Percentiles rank a stretch among this genome's conserved stretches.
These are phyloP conservation scores for Norana najaformis DNA, from an alignment of 2,888 invertebrate species.

Conservation along the genomic window DNA sequence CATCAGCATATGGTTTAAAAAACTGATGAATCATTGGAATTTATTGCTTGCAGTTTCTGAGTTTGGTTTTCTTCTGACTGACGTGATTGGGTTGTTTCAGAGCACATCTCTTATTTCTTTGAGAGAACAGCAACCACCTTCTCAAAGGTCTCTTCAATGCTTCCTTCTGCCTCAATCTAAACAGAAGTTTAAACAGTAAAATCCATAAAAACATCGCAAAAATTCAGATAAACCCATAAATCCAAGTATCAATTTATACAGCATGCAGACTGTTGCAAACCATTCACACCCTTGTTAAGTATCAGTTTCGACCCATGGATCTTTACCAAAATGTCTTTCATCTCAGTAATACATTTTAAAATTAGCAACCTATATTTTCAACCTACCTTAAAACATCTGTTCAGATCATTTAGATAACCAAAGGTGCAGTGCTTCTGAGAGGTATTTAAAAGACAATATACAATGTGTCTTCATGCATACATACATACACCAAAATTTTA, in stretches of 20 bases:
- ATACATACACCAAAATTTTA: no score
- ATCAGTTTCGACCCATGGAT: no score
- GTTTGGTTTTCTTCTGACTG: background rate
- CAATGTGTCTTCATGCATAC: no score
- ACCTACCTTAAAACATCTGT: no score
- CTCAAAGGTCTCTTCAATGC: conserved; percentile 76
- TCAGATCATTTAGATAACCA: no score
- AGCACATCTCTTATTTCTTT: background rate
- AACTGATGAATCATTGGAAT: background rate
- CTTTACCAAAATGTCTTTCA: no score
- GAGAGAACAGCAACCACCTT: conserved; percentile 64
- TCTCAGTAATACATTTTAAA: background rate
- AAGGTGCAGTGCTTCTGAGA: no score
- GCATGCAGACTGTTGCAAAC: no score
- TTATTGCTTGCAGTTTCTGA: conserved; percentile 13
- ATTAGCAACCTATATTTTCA: no score
- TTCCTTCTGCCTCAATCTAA: conserved; percentile 80
- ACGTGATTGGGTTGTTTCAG: background rate
- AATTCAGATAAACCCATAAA: background rate
- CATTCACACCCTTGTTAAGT: no score
- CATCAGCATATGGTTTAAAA: background rate
- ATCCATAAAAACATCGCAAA: background rate
- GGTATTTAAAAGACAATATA: no score
- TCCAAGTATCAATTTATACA: background rate
- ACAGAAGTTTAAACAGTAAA: background rate